A percentile compares a stretch with the other conserved stretches of the same genome.
phyloP scores from a whole-genome alignment of 2,797 vertebrate species.

The Amphiprion clarkii region DNA sequence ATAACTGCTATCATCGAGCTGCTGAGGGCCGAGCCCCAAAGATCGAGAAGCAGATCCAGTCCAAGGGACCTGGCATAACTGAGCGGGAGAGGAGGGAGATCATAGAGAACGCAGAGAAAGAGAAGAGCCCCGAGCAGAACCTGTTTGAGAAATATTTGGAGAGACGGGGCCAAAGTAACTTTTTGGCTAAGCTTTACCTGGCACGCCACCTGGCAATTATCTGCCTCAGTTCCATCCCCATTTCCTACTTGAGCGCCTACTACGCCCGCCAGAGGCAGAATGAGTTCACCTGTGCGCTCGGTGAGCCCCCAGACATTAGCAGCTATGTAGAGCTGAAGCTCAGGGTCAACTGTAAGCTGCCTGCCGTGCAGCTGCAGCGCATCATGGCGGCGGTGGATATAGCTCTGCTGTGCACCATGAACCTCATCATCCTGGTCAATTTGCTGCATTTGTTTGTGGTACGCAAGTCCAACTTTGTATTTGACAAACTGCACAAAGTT shows the following conservation, averaged over 20 bases:
- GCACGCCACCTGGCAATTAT: conserved; percentile 95
- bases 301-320: conserved; percentile 91
- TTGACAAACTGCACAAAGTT: conserved; percentile 98
- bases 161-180: conserved; percentile 96
- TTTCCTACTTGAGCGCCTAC: conserved; percentile 96
- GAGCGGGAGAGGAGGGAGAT: conserved; percentile 96
- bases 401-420: conserved; percentile 94
- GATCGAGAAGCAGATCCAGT: conserved; percentile 99
- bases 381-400: conserved; percentile 97
- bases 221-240: conserved; percentile 96
- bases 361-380: conserved; percentile 96
- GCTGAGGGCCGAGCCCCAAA: conserved; percentile 98
- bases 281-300: conserved; percentile 95
- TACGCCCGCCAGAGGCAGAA: conserved; percentile 97
- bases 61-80: conserved; percentile 97
- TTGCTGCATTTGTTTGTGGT: conserved; percentile 97
- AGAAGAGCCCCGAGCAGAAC: conserved; percentile 99
- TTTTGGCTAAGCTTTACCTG: conserved; percentile 96
- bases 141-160: conserved; percentile 99
- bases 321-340: conserved; percentile 90
- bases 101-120: conserved; percentile 98
- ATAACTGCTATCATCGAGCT: conserved; percentile 98
- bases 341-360: conserved; percentile 96
- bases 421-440: conserved; percentile 96
- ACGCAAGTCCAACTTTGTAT: conserved; percentile 99